These are phyloP conservation scores for Florisuga fusca DNA, from an alignment of 2,797 vertebrate species.

Conservation along the genomic window DNA sequence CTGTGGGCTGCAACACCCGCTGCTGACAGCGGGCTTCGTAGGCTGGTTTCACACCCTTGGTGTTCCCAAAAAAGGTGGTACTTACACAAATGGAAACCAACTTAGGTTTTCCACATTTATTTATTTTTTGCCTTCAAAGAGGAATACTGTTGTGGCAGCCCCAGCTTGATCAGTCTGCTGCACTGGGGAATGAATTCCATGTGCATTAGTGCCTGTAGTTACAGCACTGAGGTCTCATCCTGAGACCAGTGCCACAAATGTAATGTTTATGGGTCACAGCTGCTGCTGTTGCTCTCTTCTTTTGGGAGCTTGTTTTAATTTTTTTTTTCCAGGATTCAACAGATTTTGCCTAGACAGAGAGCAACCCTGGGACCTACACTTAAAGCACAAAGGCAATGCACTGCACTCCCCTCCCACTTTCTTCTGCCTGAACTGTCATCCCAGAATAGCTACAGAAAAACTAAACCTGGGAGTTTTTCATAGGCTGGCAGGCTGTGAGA, in stretches of 20 bases:
- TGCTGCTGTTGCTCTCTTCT: neutral
- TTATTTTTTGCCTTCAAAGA: neutral
- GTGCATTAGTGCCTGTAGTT: neutral
- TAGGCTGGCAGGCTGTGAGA: neutral
- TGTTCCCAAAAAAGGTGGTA: slow-evolving; percentile 44
- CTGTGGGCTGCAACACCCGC: slow-evolving; percentile 17
- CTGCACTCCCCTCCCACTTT: neutral
- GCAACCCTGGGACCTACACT: neutral
- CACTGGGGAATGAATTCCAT: neutral
- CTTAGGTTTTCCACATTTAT: neutral
- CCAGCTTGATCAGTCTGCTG: neutral
- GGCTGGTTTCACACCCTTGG: slow-evolving; percentile 45
- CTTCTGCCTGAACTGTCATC: neutral
- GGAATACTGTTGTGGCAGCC: neutral
- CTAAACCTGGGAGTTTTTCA: neutral
- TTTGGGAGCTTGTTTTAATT: neutral
- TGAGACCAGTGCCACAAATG: neutral
- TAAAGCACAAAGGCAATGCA: neutral
- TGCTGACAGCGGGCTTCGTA: slow-evolving; percentile 38
- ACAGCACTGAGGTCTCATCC: neutral
- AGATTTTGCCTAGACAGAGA: neutral
- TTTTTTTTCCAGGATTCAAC: neutral
- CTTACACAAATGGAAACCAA: slow-evolving; percentile 39
- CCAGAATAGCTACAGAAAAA: neutral
- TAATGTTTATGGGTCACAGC: rapidly evolving